Evolutionary conservation across 2,888 invertebrate genomes (phyloP), one percentile per base, ranked within the genome.

Genomic region (Zootermopsis nevadensis): DNA sequence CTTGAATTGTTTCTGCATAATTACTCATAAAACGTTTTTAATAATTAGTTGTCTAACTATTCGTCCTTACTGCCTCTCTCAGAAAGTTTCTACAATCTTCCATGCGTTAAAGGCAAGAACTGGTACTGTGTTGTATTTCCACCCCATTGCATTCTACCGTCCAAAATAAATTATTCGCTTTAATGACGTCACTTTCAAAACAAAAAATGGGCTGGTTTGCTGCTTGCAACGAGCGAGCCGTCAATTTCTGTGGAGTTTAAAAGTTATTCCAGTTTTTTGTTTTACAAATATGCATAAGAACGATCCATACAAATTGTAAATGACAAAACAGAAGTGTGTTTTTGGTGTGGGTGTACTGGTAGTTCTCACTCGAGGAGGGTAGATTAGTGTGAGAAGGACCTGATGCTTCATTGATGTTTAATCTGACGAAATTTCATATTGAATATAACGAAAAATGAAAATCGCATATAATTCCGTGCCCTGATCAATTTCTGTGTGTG

Each of bases 1-100:
- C 67, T 67, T 67, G 8, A 69, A 69, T 69, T 69, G 69, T 69
- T 69, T 69, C 69, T 69, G 12, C 69, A 2, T 69, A 67, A 69
- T 69, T 69, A 10, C 33, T 30, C 69, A 69, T 69, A 69, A 69
- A 69, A 3, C 69, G 31, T 69, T 30, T 30, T 1, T 30, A 27
- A 30, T 27, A 67, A 67, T 8, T 67, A 30, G 31, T 31, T 67
- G 67, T 30, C 67, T 67, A n/a, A n/a, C 12, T 31, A n/a, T 55
- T 60, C 60, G 3, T 27, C 24, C 27, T n/a, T 31, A 19, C 33
- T 7, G 19, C 4, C 22, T 69, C 69, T 30, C 22, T 22, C 33
- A 30, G 33, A 30, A 33, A 2, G 33, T 33, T 33, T 33, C 33
- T 69, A 30, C 6, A 7, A 6, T 31, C 31, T 31, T 33, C 33